Base-by-base conservation (phyloP, 2,888 invertebrate species). In the Melipona beecheii region DNA sequence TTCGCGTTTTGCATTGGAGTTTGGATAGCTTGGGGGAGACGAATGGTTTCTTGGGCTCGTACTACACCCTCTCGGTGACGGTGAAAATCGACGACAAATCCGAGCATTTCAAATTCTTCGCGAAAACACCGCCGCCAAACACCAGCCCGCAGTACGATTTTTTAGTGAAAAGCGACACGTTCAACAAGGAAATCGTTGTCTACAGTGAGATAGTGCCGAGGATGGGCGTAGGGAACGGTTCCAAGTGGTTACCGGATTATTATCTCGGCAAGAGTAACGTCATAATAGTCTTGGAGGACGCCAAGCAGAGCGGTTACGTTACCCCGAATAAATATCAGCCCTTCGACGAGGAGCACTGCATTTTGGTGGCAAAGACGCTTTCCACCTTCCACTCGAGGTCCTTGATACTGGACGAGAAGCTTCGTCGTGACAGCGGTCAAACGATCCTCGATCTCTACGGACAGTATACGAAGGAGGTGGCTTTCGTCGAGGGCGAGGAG, bases 351-450 rank as follows among this genome's bases (percentile, higher is more conserved):
- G 91, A 92, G 0, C 92, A 93, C 58, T 90, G 91, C 69, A 52
- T 81, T 1, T 58, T 87, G 64, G 62, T 87, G 71, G 24, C 93
- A 24, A 81, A 73, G 52, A 69, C 89, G 3, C 83, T 94, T 19
- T 91, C 92, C 0, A 85, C 83, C 11, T 89, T 93, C 49, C 94
- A 94, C 81, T 91, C 94, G 27, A 86, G 91, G 43, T 93, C 93
- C 0, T 86, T 93, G 69, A 86, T 90, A 0, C 75, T 90, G 15
- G 92, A 93, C 58, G 89, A 92, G 66, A 88, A 89, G 70, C 83
- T 91, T 4, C 86, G 84, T 0, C 86, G 81, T 0, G 49, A 58
- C 19, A 80, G 78, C 54, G 88, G 87, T 4, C 75, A 78, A 58
- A 86, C 78, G 60, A 71, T 91, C 21, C 13, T n/a, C 24, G 87